Evolutionary conservation across 2,797 vertebrate species (phyloP).

Genomic region (Notolabrus celidotus): DNA sequence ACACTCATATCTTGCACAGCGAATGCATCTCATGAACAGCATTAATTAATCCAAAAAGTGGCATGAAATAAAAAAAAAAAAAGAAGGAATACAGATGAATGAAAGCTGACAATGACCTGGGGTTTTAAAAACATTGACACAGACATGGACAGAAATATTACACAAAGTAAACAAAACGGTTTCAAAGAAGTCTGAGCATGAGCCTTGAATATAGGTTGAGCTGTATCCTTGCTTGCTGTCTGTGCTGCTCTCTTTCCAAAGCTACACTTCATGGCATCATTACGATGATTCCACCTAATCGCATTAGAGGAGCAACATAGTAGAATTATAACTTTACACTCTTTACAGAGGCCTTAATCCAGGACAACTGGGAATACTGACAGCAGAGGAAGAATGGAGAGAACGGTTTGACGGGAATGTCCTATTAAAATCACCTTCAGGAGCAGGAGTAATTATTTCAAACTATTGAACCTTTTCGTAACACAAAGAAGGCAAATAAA

Average conservation of each 20-base stretch:
- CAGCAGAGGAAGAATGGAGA: slow-evolving; percentile 29
- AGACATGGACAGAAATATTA: neutral
- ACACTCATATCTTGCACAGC: neutral
- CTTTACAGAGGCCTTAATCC: slow-evolving; percentile 63
- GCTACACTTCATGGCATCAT: slow-evolving; percentile 53
- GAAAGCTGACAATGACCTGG: no score
- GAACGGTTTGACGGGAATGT: slow-evolving; percentile 17
- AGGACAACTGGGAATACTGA: slow-evolving; percentile 49
- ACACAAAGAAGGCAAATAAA: neutral
- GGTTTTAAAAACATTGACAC: neutral
- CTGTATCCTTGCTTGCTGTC: slow-evolving; percentile 19
- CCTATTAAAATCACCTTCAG: slow-evolving; percentile 26
- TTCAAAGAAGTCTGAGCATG: slow-evolving; percentile 5
- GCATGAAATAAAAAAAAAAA: neutral
- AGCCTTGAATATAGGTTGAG: slow-evolving; percentile 30
- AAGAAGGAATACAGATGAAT: neutral
- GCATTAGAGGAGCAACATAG: slow-evolving; percentile 64
- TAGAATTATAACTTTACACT: slow-evolving; percentile 62
- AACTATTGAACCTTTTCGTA: neutral
- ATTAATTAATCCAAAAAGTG: neutral
- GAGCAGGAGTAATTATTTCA: slow-evolving; percentile 6
- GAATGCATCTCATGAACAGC: neutral
- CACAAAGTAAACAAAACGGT: neutral
- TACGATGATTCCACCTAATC: slow-evolving; percentile 73
- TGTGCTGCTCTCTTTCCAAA: slow-evolving; percentile 45